Conservation (phyloP, 2,113 vertebrate species). For the Himantopus leucocephalus region DNA sequence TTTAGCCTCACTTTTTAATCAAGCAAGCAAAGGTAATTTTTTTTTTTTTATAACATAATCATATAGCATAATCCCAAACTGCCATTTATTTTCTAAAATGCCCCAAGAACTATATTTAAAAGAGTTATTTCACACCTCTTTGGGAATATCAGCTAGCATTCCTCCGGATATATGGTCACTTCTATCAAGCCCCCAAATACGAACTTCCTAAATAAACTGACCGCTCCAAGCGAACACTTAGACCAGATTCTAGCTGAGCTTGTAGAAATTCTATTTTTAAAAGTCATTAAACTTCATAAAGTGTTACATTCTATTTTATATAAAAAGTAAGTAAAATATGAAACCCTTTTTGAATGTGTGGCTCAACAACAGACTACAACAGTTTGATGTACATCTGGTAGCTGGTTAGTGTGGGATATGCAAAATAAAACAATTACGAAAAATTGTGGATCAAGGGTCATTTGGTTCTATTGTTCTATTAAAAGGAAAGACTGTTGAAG, state of each 20-base stretch:
- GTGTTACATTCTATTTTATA: not conserved
- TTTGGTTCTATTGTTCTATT: not conserved
- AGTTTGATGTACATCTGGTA: not conserved
- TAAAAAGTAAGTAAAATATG: not conserved
- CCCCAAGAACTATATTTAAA: not conserved
- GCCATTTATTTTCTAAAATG: not conserved
- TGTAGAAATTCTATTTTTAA: not conserved
- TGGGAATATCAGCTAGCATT: not conserved
- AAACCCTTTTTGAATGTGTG: not conserved
- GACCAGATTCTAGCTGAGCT: not conserved
- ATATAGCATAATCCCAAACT: not conserved
- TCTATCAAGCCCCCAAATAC: not conserved
- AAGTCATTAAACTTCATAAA: not conserved
- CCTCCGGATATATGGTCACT: not conserved
- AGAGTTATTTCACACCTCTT: not conserved
- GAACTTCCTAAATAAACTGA: not conserved
- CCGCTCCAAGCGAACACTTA: not conserved
- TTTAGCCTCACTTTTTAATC: not conserved
- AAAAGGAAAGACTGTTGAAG: not conserved
- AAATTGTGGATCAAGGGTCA: not conserved
- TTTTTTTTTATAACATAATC: not conserved
- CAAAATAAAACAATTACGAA: not conserved
- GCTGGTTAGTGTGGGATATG: not conserved
- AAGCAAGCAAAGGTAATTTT: not conserved
- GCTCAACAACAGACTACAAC: not conserved